Conservation (phyloP, 2,888 invertebrate genomes). For the Agrilus biguttatus region DNA sequence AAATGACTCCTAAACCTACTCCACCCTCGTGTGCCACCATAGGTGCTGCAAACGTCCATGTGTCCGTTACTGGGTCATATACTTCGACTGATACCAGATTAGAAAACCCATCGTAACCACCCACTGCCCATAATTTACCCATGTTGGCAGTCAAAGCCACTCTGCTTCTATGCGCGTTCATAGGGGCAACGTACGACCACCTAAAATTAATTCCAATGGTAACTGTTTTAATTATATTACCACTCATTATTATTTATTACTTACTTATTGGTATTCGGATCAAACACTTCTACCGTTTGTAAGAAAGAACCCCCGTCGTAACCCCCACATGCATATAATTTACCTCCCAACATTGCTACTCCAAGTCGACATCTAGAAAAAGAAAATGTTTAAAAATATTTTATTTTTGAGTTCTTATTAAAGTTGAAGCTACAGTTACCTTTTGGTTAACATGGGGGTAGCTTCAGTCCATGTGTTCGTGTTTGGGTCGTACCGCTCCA, state of each 20-base stretch:
- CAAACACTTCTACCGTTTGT: conserved; percentile 67
- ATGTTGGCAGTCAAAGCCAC: conserved; percentile 72
- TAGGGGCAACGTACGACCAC: conserved; percentile 63
- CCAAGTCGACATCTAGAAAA: conserved; percentile 58
- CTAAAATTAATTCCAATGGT: conserved; percentile 21
- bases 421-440: conserved; percentile 24
- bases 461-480: conserved; percentile 59
- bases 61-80: conserved; percentile 58
- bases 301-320: conserved; percentile 76
- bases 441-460: conserved; percentile 63
- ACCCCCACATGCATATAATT: conserved; percentile 72
- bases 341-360: conserved; percentile 65
- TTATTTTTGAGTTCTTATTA: background rate
- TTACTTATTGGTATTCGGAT: conserved; percentile 53
- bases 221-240: background rate
- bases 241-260: conserved; percentile 14
- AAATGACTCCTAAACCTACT: conserved; percentile 74
- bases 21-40: conserved; percentile 84
- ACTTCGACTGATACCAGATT: conserved; percentile 76
- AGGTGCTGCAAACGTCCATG: conserved; percentile 58
- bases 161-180: conserved; percentile 70
- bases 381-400: background rate
- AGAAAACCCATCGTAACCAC: conserved; percentile 65
- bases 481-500: conserved; percentile 65
- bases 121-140: conserved; percentile 72